Base-by-base conservation (phyloP, 2,797 vertebrate genomes). In the Halcyon leucocephala region DNA sequence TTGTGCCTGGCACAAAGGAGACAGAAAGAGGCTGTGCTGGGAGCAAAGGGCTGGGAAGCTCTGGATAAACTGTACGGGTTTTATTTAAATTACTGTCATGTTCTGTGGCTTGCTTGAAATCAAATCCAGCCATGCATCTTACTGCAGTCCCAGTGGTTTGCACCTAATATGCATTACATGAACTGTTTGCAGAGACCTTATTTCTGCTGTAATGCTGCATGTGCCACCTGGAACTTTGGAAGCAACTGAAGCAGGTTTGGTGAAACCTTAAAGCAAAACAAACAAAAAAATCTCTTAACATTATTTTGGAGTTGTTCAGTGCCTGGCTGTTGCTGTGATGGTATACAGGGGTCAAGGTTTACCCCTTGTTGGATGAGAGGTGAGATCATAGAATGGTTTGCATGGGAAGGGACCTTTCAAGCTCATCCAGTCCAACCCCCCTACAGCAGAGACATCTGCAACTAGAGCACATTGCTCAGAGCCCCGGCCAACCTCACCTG, bases 331-430 rank as follows among this genome's bases (percentile, higher is more conserved):
- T 24, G n/a, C 41, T 48, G 76, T 26, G 42, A 41, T 44, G 4
- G 7, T 4, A 10, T 1, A 1, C 42, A 33, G 51, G 35, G 22
- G 39, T 46, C 0, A 0, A 0, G 3, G 26, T 49, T 70, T 28
- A 80, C 8, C 42, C 29, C 76, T 54, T 1, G 1, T 14, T 49
- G 54, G 8, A 1, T 44, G 58, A 6, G 41, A 60, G 51, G 14
- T 70, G 80, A 54, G 64, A 15, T 60, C 6, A 31, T 4, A 10
- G 57, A 25, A 15, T 35, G 57, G n/a, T 35, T 58, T 42, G 62
- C 20, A 29, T 44, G 13, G 62, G 29, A 65, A 65, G 41, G 29
- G 62, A 44, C 6, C 20, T 16, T 44, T 11, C 5, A 31, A 29
- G 20, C 14, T 65, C 41, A 44, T 16, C 41, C 13, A 44, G 41